Base-by-base conservation (phyloP, 1,140 invertebrate genomes). In the Euschistus heros region DNA sequence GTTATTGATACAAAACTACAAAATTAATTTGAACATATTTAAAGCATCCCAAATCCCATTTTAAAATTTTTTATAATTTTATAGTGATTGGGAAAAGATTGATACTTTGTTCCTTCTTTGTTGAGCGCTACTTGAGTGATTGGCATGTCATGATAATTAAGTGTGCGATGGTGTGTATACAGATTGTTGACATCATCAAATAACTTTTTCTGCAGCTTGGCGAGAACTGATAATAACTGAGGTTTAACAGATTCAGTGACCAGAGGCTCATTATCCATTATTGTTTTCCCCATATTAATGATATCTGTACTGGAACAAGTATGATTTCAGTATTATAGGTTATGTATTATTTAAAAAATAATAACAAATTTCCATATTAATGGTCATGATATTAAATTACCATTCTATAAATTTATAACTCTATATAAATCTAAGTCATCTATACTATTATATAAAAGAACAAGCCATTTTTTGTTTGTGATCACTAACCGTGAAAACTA, bases 81-180 rank as follows among this genome's bases (percentile, higher is more conserved):
- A 27, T 37, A 57, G 42, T 46, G 46, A 13, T 54, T 30, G 52
- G 59, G 70, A 67, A 42, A 55, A 62, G 8, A 50, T 63, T 55
- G 5, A 27, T 42, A 84, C 83, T 78, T 81, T 57, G 80, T 79
- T 0, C 86, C 86, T 57, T 76, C 78, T 70, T 85, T 85, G 72
- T 86, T 84, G 72, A 90, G 86, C 52, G 84, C 81, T 14, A 89
- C 83, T 75, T 89, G 89, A 6, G 88, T 91, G 2, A 91, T 73
- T 14, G 89, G 88, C 54, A 91, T 75, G 24, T 89, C 81, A 75
- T 91, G 88, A 0, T 86, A 83, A 72, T 82, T 79, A 17, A 91
- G 74, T n/a, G 22, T n/a, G 8, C 42, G 8, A 27, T 46, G 52
- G 2, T 22, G 22, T 4, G 44, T 33, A 60, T 33, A 65, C 26